Evolutionary conservation across 2,888 invertebrate species (phyloP), one percentile per base, ranked within the genome.

Genomic region (Amphipyra berbera): DNA sequence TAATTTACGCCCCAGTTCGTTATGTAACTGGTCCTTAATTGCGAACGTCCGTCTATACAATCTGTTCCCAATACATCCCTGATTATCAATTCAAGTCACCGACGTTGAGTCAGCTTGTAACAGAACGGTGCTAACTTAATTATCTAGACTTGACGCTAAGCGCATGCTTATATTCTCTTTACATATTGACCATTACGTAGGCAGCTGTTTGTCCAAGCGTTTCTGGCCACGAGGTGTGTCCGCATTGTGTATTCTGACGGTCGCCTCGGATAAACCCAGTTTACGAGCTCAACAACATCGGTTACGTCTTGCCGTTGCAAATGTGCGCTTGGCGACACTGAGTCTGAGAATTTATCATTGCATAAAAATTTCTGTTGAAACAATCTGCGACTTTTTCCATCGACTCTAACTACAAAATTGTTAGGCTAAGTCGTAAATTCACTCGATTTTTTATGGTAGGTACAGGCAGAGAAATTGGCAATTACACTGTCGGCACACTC

Each of bases 1-100:
- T 69, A 50, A 63, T 72, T 68, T 57, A 44, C 58, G 52, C 61
- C 59, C 21, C 14, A 40, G 44, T 67, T 63, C 52, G 47, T 61
- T 47, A 57, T 52, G 42, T 55, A 40, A 54, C 50, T 45, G 21
- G 46, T 42, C 55, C 33, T 59, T 78, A 68, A 78, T 78, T 76
- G 66, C 61, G 52, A 60, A 49, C 53, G 63, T 52, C 53, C 57
- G 40, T 41, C 57, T 27, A 50, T 47, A 55, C 57, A 71, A 73
- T 61, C 54, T 50, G 54, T 38, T 54, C 41, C 46, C 57, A 58
- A 73, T 71, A 73, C 64, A 60, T 48, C 40, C 38, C 46, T 63
- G 57, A 77, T 78, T 77, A 74, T 68, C 52, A 71, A 78, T 77
- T 79, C 78, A 61, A 72, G 68, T 74, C 74, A 59, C 47, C 55